Evolutionary conservation across 2,888 invertebrate genomes (phyloP).

Genomic region (Caradrina kadenii): DNA sequence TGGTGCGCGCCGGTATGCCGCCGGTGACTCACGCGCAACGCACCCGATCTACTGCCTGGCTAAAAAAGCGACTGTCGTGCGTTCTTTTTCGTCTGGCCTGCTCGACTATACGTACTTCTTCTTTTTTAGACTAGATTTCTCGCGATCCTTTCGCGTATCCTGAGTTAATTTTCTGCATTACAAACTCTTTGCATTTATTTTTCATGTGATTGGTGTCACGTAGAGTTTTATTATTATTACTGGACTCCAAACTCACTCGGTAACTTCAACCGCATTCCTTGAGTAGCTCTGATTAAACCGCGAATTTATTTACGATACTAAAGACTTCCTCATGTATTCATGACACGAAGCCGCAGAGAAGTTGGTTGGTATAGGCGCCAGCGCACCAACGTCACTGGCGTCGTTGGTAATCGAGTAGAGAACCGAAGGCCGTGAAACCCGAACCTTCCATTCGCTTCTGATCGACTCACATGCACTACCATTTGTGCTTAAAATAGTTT

Average conservation of each 20-base stretch:
- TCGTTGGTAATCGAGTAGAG: conserved; percentile 86
- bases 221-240: conserved; percentile 21
- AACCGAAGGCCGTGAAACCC: conserved; percentile 87
- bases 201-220: conserved; percentile 49
- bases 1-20: conserved; percentile 85
- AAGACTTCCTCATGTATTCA: conserved; percentile 75
- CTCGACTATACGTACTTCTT: conserved; percentile 61
- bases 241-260: conserved; percentile 56
- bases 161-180: conserved; percentile 10
- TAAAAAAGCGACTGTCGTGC: conserved; percentile 77
- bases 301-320: conserved; percentile 59
- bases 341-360: conserved; percentile 77
- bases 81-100: conserved; percentile 77
- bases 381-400: conserved; percentile 82
- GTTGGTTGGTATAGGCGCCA: conserved; percentile 82
- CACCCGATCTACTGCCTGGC: conserved; percentile 74
- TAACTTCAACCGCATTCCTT: conserved; percentile 65
- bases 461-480: conserved; percentile 71
- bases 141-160: conserved; percentile 36
- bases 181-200: conserved; percentile 17
- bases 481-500: conserved; percentile 63
- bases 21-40: conserved; percentile 82
- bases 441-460: conserved; percentile 85
- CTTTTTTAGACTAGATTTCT: conserved; percentile 71
- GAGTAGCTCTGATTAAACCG: conserved; percentile 59